Base-by-base conservation (phyloP, 2,797 vertebrate genomes). In the Gymnoscopelus braueri region DNA sequence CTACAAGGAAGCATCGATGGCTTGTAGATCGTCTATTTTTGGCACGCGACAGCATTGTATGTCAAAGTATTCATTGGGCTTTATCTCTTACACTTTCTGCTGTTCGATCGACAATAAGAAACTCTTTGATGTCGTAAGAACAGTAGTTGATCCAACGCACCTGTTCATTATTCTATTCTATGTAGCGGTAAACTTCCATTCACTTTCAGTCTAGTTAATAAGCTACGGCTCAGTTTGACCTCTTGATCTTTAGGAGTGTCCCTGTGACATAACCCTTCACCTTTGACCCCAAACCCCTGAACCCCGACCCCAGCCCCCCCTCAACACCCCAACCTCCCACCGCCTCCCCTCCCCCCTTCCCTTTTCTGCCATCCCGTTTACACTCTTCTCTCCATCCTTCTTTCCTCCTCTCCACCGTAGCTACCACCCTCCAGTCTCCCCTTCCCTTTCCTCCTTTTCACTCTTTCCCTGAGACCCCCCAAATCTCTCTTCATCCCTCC, bases 221-320 rank as follows among this genome's bases (percentile, higher is more conserved):
- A 77, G 60, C 67, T 55, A 72, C 69, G 51, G 72, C 73, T 78
- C 55, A 65, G 76, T 72, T 71, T 85, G 77, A 88, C 82, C 82
- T 35, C 11, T 67, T 77, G 60, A 77, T 75, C 72, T 71, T 35
- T 70, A 67, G 11, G 54, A 78, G 70, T 84, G 72, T 88, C 74
- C 62, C 69, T 52, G 61, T 83, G 79, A 83, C 86, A 80, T 10
- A 64, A 82, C 79, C 84, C 65, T 59, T 85, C 67, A 84, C 74
- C 23, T 77, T 61, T 63, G 67, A 78, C 52, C 58, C 71, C 68
- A 77, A 68, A 84, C 72, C 78, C 48, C 63, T 77, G 63, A 19
- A 79, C 75, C 84, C 39, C 66, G 35, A 84, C 72, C 78, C 47
- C 62, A 75, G 60, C 78, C 74, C 84, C 13, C 66, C 48, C 9